These are phyloP conservation scores for Daktulosphaira vitifoliae DNA, from an alignment of 1,140 invertebrate species.

Conservation along the genomic window DNA sequence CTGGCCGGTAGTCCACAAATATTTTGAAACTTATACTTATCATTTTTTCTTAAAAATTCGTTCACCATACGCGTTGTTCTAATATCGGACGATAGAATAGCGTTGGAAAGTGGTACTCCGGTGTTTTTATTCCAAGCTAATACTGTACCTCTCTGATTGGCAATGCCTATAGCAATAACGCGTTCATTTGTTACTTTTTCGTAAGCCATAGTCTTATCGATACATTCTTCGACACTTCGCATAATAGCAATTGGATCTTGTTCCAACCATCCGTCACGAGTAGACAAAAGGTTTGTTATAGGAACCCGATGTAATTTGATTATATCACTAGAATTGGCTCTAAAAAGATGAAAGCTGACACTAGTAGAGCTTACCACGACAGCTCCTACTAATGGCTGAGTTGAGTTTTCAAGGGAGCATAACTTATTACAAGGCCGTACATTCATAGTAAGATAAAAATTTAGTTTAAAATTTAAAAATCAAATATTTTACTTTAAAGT, in stretches of 20 bases:
- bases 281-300: constrained; percentile 41
- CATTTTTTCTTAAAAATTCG: constrained; percentile 44
- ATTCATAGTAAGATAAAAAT: too few species aligned
- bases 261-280: constrained; percentile 89
- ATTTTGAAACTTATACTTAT: constrained; percentile 58
- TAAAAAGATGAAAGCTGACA: background rate
- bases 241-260: constrained; percentile 79
- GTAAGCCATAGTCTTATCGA: constrained; percentile 55
- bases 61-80: constrained; percentile 9
- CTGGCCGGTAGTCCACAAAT: constrained; percentile 86
- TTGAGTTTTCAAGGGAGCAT: background rate
- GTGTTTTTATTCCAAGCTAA: constrained; percentile 83
- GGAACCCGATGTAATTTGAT: background rate
- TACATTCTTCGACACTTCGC: constrained; percentile 64
- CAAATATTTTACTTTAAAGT: too few species aligned
- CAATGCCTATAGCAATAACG: constrained; percentile 72
- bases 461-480: too few species aligned
- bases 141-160: constrained; percentile 90
- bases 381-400: background rate
- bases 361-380: background rate
- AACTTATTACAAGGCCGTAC: too few species aligned
- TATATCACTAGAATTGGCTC: background rate
- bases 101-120: constrained; percentile 73
- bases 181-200: constrained; percentile 49
- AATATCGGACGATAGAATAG: constrained; percentile 46